A percentile compares a stretch with the other conserved stretches of the same genome.
phyloP scores from a whole-genome alignment of 2,888 invertebrate genomes.

The Limnephilus rhombicus region DNA sequence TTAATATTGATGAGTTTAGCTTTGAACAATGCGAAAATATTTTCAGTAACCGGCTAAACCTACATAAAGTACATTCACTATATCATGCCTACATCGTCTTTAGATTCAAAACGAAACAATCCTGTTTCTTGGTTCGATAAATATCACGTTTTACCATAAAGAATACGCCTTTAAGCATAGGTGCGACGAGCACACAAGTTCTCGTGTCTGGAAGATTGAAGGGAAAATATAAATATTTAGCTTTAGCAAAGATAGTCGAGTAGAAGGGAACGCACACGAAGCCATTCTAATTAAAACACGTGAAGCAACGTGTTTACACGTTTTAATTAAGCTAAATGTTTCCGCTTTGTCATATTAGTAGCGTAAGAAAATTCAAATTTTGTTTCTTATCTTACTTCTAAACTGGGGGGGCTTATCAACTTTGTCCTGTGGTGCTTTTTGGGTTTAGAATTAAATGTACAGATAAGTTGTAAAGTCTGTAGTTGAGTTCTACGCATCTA shows the following conservation, averaged over 20 bases:
- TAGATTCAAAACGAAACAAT: neutral
- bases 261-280: constrained; percentile 58
- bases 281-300: constrained; percentile 58
- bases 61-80: too few relatives aligned
- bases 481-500: neutral
- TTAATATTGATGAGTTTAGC: neutral
- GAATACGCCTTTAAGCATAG: neutral
- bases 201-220: constrained; percentile 53
- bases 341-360: constrained; percentile 23
- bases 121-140: neutral
- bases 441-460: neutral
- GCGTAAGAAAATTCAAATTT: constrained; percentile 25
- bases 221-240: constrained; percentile 61
- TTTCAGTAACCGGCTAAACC: neutral
- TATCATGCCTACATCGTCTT: neutral
- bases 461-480: neutral
- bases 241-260: constrained; percentile 23
- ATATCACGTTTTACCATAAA: neutral
- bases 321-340: constrained; percentile 52
- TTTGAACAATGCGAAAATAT: neutral
- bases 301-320: constrained; percentile 52
- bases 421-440: neutral
- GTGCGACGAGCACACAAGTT: neutral
- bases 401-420: neutral
- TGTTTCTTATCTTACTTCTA: constrained; percentile 7